A percentile compares a stretch with the other conserved stretches of the same genome.
phyloP scores from a whole-genome alignment of 2,888 invertebrate species.

The Entomobrya multifasciata region DNA sequence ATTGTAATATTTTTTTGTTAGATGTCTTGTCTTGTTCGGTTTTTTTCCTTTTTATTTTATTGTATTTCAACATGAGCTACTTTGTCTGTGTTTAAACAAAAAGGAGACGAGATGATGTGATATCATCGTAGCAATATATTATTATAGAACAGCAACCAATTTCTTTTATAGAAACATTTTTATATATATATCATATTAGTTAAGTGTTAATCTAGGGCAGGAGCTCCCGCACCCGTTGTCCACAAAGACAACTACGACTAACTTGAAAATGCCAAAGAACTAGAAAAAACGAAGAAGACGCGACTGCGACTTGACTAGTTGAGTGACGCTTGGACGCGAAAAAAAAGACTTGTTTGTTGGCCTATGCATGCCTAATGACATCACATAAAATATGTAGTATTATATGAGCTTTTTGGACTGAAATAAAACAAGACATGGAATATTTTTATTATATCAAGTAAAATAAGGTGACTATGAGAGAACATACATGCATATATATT shows the following conservation, averaged over 20 bases:
- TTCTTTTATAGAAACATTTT: not conserved
- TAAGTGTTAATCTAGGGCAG: constrained; percentile 58
- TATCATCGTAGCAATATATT: no score
- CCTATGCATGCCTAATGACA: constrained; percentile 48
- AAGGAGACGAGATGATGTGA: not conserved
- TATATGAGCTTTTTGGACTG: not conserved
- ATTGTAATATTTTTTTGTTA: not conserved
- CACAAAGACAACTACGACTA: not conserved
- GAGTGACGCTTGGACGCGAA: constrained; percentile 58
- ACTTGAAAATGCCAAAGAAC: no score
- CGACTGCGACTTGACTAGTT: constrained; percentile 18
- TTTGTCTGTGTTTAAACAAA: constrained; percentile 32
- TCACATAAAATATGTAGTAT: constrained; percentile 28
- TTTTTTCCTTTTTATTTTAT: not conserved
- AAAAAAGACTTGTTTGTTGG: constrained; percentile 56
- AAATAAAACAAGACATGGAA: constrained; percentile 10
- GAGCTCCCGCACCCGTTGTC: constrained; percentile 41
- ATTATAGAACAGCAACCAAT: no score
- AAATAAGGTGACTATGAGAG: not conserved
- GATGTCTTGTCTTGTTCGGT: constrained; percentile 28
- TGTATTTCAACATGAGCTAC: constrained; percentile 31
- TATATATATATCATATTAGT: not conserved
- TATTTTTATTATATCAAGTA: not conserved
- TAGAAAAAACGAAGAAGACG: not conserved
- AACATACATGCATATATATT: no score